Base-by-base conservation (phyloP, 1,140 invertebrate species). In the Palaemon carinicauda region DNA sequence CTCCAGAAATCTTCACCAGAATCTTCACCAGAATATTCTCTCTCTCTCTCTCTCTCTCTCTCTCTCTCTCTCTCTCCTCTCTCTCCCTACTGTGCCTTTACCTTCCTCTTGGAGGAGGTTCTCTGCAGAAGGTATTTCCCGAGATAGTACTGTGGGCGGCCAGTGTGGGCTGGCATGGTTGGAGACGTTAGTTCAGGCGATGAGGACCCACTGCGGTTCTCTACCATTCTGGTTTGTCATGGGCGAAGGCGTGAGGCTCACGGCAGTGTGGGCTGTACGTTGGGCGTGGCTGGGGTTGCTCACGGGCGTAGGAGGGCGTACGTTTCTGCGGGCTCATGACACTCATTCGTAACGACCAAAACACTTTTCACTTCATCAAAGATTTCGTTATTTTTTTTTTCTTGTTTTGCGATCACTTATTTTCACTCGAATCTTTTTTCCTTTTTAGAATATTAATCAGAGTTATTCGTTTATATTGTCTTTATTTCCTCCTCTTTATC, bases 111-210 rank as follows among this genome's bases (percentile, higher is more conserved):
- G 50, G 83, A 79, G 24, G 83, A 29, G 3, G 83, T 69, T 17
- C 83, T 75, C 77, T 86, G 83, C 2, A 86, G 75, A 15, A 86
- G 83, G 52, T 86, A 86, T 51, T 86, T 86, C 33, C 83, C 83
- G 24, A 86, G 77, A 41, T 86, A 86, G 77, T 86, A 86, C 77
- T 86, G 83, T 19, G 69, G 83, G 69, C 83, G 69, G 41, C 83
- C 83, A 24, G 77, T 17, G 83, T 80, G 83, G 65, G 83, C 54
- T 24, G 83, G 83, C 83, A 86, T 86, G 83, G 77, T 86, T 21
- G 80, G 80, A n/a, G 69, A 31, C 5, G 41, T 51, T 17, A 86
- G 78, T 31, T 86, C 77, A 31, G 33, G 77, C 71, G 41, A 52
- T 56, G 83, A 56, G 15, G 24, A 78, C 83, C 83, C 83, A 29